A percentile compares a stretch with the other conserved stretches of the same genome.
Conservation (phyloP, 1,140 invertebrate species). For the Portunus trituberculatus region DNA sequence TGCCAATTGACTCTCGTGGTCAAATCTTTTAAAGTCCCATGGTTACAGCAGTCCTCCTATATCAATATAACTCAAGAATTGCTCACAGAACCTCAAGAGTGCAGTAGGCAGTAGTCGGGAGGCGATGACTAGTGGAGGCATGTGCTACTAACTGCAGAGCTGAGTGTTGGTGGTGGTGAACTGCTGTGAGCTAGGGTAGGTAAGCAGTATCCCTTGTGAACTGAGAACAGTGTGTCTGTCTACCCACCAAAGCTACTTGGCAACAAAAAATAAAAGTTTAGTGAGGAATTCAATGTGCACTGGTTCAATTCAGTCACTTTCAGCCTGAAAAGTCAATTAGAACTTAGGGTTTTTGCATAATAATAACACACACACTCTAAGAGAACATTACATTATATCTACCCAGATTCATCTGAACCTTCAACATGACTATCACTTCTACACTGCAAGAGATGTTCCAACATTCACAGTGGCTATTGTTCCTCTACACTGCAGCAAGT, state of each 20-base stretch:
- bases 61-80: background rate
- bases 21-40: background rate
- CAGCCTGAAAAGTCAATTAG: background rate
- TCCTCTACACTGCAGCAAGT: background rate
- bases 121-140: slow-evolving; percentile 17
- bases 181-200: slow-evolving; percentile 3
- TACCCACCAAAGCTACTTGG: background rate
- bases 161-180: background rate
- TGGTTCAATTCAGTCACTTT: background rate
- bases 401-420: background rate
- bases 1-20: background rate
- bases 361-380: background rate
- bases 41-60: background rate
- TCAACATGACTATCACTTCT: background rate
- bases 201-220: background rate
- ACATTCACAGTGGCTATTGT: background rate
- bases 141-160: background rate
- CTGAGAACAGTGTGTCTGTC: background rate
- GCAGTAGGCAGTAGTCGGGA: background rate
- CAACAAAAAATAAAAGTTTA: background rate
- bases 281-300: background rate
- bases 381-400: background rate
- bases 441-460: background rate
- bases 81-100: background rate
- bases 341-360: background rate